These are phyloP conservation scores for Gymnodraco acuticeps DNA, from an alignment of 2,797 vertebrate species.

Conservation along the genomic window DNA sequence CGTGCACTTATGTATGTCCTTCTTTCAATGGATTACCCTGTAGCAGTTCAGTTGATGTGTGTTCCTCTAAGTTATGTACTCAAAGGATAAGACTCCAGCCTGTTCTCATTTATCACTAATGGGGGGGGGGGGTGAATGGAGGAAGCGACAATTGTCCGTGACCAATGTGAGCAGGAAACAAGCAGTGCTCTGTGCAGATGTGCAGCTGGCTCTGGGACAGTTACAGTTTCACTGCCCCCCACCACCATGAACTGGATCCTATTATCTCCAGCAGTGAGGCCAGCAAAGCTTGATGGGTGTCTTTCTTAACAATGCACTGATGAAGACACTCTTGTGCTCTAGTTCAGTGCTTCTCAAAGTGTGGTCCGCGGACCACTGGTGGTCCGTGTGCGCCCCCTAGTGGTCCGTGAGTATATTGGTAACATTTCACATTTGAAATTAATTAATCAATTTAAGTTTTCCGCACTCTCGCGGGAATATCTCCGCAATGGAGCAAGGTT, in stretches of 20 bases:
- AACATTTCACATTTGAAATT: no score
- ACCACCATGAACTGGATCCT: conserved; percentile 60
- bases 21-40: conserved; percentile 1
- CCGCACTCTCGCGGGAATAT: no score
- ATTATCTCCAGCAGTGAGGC: conserved; percentile 48
- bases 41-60: conserved; percentile 27
- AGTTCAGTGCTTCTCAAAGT: no score
- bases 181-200: conserved; percentile 67
- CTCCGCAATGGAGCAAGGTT: no score
- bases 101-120: conserved; percentile 73
- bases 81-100: conserved; percentile 60
- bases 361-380: no score
- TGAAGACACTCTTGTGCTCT: conserved; percentile 8
- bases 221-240: conserved; percentile 51
- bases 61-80: conserved; percentile 49
- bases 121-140: conserved; percentile 30
- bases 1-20: conserved; percentile 4
- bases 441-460: no score
- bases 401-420: no score
- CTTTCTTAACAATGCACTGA: conserved; percentile 13
- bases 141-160: conserved; percentile 62
- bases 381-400: no score
- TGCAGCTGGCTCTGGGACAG: conserved; percentile 67
- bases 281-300: conserved; percentile 23
- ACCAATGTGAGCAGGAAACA: conserved; percentile 67